A percentile compares a stretch with the other conserved stretches of the same genome.
Conservation (phyloP, 2,797 vertebrate genomes). For the Channallabes apus region DNA sequence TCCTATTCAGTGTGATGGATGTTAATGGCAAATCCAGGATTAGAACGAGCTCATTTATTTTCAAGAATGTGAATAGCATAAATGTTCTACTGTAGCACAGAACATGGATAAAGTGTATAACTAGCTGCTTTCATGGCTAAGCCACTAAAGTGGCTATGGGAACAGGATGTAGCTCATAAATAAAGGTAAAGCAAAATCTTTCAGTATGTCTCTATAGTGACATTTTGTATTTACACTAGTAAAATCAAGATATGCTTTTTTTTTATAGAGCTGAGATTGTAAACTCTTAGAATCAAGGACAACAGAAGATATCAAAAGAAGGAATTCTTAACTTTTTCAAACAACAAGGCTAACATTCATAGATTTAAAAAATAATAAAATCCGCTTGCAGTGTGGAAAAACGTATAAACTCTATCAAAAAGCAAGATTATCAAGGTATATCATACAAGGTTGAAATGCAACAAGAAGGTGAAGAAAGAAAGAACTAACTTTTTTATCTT, state of each 20-base stretch:
- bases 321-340: neutral
- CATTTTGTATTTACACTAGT: neutral
- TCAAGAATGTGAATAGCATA: slow-evolving; percentile 54
- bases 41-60: slow-evolving; percentile 58
- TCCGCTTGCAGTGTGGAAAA: neutral
- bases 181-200: neutral
- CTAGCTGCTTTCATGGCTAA: slow-evolving; percentile 44
- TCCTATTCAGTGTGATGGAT: slow-evolving; percentile 57
- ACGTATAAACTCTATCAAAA: neutral
- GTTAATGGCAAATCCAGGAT: slow-evolving; percentile 58
- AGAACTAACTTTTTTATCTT: neutral
- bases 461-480: neutral
- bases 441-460: neutral
- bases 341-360: neutral
- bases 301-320: neutral
- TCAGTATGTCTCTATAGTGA: neutral
- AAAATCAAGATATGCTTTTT: neutral
- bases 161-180: slow-evolving; percentile 23
- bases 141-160: slow-evolving; percentile 32
- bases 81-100: slow-evolving; percentile 48
- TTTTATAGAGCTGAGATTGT: neutral
- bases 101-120: slow-evolving; percentile 42
- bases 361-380: neutral
- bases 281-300: slow-evolving; percentile 13
- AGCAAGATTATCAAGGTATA: neutral